A percentile compares a stretch with the other conserved stretches of the same genome.
These are phyloP conservation scores for Ia io DNA, from an alignment of 2,113 vertebrate species.

Conservation along the genomic window DNA sequence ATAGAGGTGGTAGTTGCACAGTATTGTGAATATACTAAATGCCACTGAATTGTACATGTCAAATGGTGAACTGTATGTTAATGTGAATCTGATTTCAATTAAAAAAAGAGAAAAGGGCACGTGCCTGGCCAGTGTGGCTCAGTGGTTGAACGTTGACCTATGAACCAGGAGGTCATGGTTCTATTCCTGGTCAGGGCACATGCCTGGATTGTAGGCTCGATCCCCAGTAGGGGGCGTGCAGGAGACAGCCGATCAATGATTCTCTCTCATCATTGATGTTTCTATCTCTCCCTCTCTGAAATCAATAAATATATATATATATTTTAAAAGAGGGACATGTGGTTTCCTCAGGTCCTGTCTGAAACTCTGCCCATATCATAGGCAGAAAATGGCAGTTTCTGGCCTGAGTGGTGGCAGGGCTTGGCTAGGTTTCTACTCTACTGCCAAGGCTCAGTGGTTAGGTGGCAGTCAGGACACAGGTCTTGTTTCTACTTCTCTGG, in stretches of 20 bases:
- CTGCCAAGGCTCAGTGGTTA: not conserved
- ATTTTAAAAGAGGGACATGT: not conserved
- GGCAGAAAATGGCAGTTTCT: not conserved
- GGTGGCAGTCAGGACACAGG: not conserved
- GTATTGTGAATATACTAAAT: not conserved
- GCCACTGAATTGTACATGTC: not conserved
- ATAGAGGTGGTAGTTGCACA: too few relatives aligned
- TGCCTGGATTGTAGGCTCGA: too few relatives aligned
- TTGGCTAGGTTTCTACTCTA: not conserved
- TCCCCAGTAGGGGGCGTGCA: not conserved
- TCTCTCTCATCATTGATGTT: not conserved
- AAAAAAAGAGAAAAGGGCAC: not conserved
- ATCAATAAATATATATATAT: too few relatives aligned
- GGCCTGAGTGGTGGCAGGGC: too few relatives aligned
- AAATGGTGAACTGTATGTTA: not conserved
- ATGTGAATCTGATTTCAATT: not conserved
- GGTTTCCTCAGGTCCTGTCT: not conserved
- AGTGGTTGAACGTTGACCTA: too few relatives aligned
- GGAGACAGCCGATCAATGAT: not conserved
- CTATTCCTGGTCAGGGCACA: too few relatives aligned
- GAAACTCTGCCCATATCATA: not conserved
- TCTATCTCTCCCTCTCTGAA: not conserved
- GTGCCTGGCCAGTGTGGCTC: too few relatives aligned
- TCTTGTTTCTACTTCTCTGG: not conserved
- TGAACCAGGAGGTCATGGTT: too few relatives aligned